These are phyloP conservation scores for Myotis brandtii DNA, from an alignment of 2,113 vertebrate genomes.

Conservation along the genomic window DNA sequence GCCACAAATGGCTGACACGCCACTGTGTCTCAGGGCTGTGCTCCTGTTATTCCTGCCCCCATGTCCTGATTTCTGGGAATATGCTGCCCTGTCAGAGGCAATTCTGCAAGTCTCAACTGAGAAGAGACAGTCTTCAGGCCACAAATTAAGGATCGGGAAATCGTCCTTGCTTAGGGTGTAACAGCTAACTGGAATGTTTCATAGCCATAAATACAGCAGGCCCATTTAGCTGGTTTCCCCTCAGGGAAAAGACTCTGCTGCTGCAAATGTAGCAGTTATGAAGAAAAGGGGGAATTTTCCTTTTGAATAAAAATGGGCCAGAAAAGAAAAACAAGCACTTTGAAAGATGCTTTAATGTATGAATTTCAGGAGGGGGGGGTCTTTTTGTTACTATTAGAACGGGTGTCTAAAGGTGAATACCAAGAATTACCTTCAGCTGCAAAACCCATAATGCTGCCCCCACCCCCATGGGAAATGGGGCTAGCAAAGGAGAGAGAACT, in stretches of 20 bases:
- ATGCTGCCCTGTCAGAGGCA: not conserved
- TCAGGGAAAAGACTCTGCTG: conserved; percentile 65
- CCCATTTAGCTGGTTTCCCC: conserved; percentile 55
- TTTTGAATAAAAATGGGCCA: conserved; percentile 33
- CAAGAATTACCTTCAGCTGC: not conserved
- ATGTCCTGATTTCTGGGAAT: conserved; percentile 59
- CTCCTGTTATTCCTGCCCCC: not conserved
- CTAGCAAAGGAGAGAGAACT: conserved; percentile 59
- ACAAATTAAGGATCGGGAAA: conserved; percentile 57
- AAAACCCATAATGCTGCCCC: not conserved
- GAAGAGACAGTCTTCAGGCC: conserved; percentile 45
- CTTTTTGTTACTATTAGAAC: not conserved
- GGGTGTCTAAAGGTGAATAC: not conserved
- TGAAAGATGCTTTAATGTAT: not conserved
- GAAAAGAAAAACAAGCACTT: not conserved
- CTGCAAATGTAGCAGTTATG: conserved; percentile 67
- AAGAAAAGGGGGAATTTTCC: not conserved
- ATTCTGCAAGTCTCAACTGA: conserved; percentile 33
- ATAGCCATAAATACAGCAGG: conserved; percentile 73
- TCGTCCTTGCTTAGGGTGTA: conserved; percentile 8
- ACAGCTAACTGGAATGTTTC: conserved; percentile 66
- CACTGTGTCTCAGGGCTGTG: not conserved
- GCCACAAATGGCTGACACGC: not conserved
- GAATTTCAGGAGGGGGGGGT: rapidly evolving
- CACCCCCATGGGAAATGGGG: not conserved